Evolutionary conservation across 2,888 invertebrate species (phyloP).

Genomic region (Aspidiotus rigidus): DNA sequence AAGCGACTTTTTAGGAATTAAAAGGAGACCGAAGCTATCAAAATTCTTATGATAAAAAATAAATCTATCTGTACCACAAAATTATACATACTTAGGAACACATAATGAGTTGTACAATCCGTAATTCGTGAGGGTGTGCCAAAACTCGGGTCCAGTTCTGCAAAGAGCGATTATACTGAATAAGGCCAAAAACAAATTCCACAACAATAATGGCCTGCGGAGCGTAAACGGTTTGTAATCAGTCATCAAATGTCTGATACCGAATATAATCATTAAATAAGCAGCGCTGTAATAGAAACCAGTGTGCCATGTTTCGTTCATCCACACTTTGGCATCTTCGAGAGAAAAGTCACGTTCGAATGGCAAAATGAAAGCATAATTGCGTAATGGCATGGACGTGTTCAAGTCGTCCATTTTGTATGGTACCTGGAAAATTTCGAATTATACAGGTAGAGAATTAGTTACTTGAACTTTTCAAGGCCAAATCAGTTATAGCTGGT

Average conservation of each 20-base stretch:
- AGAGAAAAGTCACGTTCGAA: slow-evolving; percentile 92
- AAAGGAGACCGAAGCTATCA: background rate
- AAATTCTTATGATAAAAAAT: background rate
- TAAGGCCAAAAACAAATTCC: slow-evolving; percentile 85
- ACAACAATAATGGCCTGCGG: slow-evolving; percentile 72
- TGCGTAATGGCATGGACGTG: slow-evolving; percentile 44
- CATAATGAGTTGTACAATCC: slow-evolving; percentile 94
- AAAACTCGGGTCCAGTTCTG: slow-evolving; percentile 85
- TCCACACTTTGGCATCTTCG: slow-evolving; percentile 80
- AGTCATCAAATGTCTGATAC: slow-evolving; percentile 89
- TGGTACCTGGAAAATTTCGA: too few relatives aligned
- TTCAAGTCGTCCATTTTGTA: background rate
- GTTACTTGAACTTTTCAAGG: too few relatives aligned
- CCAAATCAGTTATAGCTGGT: too few relatives aligned
- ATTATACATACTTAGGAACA: slow-evolving; percentile 79
- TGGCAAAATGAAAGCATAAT: slow-evolving; percentile 88
- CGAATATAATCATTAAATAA: slow-evolving; percentile 90
- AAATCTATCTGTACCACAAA: background rate
- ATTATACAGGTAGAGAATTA: too few relatives aligned
- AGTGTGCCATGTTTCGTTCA: slow-evolving; percentile 91
- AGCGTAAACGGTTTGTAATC: slow-evolving; percentile 82
- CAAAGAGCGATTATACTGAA: slow-evolving; percentile 92
- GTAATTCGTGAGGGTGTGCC: slow-evolving; percentile 80
- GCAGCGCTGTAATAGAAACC: slow-evolving; percentile 80
- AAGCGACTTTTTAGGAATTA: background rate